Evolutionary conservation across 2,113 vertebrate genomes (phyloP), one percentile per base, ranked within the genome.

Genomic region (Dasyprocta punctata): DNA sequence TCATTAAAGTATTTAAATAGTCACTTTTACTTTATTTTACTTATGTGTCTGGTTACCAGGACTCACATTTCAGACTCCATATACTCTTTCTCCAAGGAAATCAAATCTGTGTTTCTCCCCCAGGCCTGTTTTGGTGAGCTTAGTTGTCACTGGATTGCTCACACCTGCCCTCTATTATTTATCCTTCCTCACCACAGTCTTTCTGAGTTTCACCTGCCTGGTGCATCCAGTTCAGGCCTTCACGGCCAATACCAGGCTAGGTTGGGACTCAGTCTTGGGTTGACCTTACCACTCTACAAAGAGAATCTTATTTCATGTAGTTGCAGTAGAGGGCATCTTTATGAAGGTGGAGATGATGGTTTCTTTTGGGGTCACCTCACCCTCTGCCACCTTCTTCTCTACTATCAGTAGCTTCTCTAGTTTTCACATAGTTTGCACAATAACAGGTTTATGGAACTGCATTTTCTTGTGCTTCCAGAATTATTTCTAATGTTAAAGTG

Each of bases 1-100:
- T 90, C 41, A 73, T 96, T 88, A 88, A 85, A 89, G 26, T 58
- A 44, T 95, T 85, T 75, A 94, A 97, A 80, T 75, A 52, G 77
- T 95, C 56, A 94, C 36, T 96, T 54, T 83, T 65, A 78, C 47
- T 77, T 88, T n/a, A 88, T 56, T 90, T 96, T 44, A 56, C 28
- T 41, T 33, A 69, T 11, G 83, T 16, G 1, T 47, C 69, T 61
- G 4, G 47, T 96, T 69, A 30, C 30, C 11, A 61, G 56, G 61
- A 67, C 33, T 89, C 24, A 30, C 16, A 10, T 88, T 60, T 88
- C 63, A 63, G 73, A 49, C 20, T 80, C 24, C 14, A 19, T 2
- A 3, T 5, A 61, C 4, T 56, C 30, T 90, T 86, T 89, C n/a
- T 58, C 19, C 26, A 58, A 81, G 36, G 58, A 86, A 90, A 92